Conservation (phyloP, 2,888 invertebrate species). For the Mesorhabditis belari region DNA sequence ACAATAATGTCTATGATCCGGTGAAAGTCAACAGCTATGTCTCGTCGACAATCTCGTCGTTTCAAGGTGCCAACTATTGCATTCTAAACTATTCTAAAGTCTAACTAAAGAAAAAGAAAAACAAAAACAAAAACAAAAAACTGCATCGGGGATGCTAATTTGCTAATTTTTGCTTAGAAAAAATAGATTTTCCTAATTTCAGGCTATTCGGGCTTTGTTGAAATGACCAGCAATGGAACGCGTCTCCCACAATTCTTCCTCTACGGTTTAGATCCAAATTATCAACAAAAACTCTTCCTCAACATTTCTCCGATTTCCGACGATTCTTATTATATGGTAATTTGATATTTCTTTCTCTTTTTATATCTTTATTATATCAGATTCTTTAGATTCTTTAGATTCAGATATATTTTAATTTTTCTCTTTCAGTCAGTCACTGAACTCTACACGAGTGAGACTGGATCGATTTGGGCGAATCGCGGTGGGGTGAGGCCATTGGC, state of each 20-base stretch:
- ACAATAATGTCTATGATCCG: neutral
- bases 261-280: conserved; percentile 16
- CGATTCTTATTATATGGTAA: neutral
- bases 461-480: neutral
- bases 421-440: neutral
- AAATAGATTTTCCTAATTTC: neutral
- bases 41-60: neutral
- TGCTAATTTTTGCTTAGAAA: no score
- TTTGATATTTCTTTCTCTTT: no score
- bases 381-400: no score
- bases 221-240: conserved; percentile 22
- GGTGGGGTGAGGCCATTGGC: neutral
- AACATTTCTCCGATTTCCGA: conserved; percentile 7
- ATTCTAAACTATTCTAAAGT: no score
- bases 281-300: conserved; percentile 18
- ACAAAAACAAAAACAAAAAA: no score
- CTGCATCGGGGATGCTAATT: no score
- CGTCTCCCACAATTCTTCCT: conserved; percentile 19
- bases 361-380: no score
- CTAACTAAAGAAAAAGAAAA: no score
- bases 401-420: no score
- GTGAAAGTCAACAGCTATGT: neutral
- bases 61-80: no score
- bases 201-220: conserved; percentile 28
- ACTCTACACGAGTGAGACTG: neutral